A percentile compares a stretch with the other conserved stretches of the same genome.
phyloP scores from a whole-genome alignment of 2,113 vertebrate species.

The Gobio gobio region DNA sequence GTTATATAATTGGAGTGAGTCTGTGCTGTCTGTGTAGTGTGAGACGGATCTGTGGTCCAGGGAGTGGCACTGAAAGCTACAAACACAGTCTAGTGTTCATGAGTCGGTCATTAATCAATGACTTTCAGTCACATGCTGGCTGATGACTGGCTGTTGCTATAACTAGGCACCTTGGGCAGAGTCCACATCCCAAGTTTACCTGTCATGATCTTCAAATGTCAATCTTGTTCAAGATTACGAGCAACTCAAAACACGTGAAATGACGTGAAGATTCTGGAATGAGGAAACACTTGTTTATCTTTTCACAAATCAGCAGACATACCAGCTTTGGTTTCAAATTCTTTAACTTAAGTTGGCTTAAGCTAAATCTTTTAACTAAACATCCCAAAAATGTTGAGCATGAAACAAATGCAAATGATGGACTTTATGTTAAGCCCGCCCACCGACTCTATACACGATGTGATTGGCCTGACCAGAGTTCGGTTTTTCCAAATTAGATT shows the following conservation, averaged over 20 bases:
- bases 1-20: not conserved
- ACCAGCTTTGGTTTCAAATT: not conserved
- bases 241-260: not conserved
- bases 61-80: not conserved
- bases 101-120: not conserved
- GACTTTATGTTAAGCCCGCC: not conserved
- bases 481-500: too few relatives aligned
- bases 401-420: not conserved
- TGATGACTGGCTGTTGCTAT: not conserved
- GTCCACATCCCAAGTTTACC: not conserved
- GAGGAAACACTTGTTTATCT: constrained; percentile 42
- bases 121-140: not conserved
- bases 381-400: not conserved
- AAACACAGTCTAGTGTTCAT: not conserved
- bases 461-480: too few relatives aligned
- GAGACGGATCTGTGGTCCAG: not conserved
- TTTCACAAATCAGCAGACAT: not conserved
- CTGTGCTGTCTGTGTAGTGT: not conserved
- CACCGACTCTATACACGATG: too few relatives aligned
- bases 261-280: constrained; percentile 17
- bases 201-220: not conserved
- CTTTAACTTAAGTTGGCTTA: not conserved
- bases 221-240: not conserved
- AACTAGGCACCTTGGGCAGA: not conserved
- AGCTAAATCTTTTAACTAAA: not conserved